Evolutionary conservation across 2,888 invertebrate genomes (phyloP), one percentile per base, ranked within the genome.

Genomic region (Sphaerophoria rueppellii): DNA sequence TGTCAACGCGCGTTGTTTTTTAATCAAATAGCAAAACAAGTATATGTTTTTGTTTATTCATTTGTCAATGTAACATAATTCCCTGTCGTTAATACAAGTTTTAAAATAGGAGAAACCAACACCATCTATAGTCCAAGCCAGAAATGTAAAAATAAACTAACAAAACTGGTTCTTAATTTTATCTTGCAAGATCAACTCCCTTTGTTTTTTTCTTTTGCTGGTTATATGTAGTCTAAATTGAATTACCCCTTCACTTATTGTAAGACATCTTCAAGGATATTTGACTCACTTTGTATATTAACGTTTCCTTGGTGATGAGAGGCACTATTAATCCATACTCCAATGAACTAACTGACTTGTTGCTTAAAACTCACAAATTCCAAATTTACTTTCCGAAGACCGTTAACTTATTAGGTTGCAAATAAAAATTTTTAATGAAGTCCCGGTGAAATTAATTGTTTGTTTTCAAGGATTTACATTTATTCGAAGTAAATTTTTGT

Each of bases 131-230:
- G 65, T 54, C 34, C 35, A 70, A 52, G 57, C 63, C 48, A 57
- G 48, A 24, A 24, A 46, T 61, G 60, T 48, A 32, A 54, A 75
- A 52, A 78, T 48, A 54, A 61, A 71, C 40, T 37, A 40, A 72
- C 6, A n/a, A 63, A 85, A 85, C 85, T 85, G 85, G 85, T 85
- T 85, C 72, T 14, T 40, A 7, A 72, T 46, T 69, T 63, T 83
- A 50, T 80, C 63, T 58, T 57, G 9, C 0, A 46, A 50, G 67
- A 34, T 16, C 32, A 70, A 32, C 43, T 55, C 58, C 12, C 40
- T 43, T 40, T 14, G 14, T 60, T 48, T 6, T 6, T 16, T 34
- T 5, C n/a, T 46, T 4, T 7, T 40, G 40, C 9, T 6, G 6
- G 9, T 9, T 43, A 37, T 6, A 9, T 40, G 14, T 52, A 24